These are phyloP conservation scores for Mesorhabditis spiculigera DNA, from an alignment of 2,888 invertebrate genomes.

Conservation along the genomic window DNA sequence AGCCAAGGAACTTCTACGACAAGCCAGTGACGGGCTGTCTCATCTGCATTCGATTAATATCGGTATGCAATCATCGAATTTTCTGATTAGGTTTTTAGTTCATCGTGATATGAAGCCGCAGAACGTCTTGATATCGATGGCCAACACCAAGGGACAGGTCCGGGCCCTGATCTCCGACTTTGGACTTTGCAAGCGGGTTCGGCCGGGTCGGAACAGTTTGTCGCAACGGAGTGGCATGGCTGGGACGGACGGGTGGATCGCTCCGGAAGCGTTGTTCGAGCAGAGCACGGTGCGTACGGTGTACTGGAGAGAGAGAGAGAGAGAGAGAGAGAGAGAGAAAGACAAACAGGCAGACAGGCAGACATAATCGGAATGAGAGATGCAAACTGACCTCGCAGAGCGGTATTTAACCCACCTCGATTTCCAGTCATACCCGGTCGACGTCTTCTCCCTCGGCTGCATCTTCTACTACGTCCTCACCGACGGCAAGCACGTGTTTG, in stretches of 20 bases:
- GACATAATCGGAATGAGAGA: background rate
- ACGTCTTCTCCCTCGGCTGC: slow-evolving; percentile 94
- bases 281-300: slow-evolving; percentile 25
- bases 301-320: background rate
- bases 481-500: slow-evolving; percentile 86
- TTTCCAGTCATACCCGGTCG: slow-evolving; percentile 79
- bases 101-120: slow-evolving; percentile 97
- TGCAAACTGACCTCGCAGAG: slow-evolving; percentile 5
- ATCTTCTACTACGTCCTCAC: slow-evolving; percentile 92
- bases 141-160: slow-evolving; percentile 61
- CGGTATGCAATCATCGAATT: slow-evolving; percentile 64
- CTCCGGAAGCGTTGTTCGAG: slow-evolving; percentile 73
- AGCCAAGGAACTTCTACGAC: slow-evolving; percentile 59
- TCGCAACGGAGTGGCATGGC: slow-evolving; percentile 59
- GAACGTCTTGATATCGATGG: slow-evolving; percentile 85
- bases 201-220: slow-evolving; percentile 70
- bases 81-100: slow-evolving; percentile 66
- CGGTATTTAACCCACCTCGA: slow-evolving; percentile 13
- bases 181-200: slow-evolving; percentile 91
- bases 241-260: slow-evolving; percentile 98
- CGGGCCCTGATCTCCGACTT: slow-evolving; percentile 97
- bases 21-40: slow-evolving; percentile 82
- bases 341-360: background rate
- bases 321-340: too few relatives aligned
- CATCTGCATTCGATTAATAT: slow-evolving; percentile 93